Evolutionary conservation across 2,888 invertebrate genomes (phyloP), one percentile per base, ranked within the genome.

Genomic region (Drosophila koepferae): DNA sequence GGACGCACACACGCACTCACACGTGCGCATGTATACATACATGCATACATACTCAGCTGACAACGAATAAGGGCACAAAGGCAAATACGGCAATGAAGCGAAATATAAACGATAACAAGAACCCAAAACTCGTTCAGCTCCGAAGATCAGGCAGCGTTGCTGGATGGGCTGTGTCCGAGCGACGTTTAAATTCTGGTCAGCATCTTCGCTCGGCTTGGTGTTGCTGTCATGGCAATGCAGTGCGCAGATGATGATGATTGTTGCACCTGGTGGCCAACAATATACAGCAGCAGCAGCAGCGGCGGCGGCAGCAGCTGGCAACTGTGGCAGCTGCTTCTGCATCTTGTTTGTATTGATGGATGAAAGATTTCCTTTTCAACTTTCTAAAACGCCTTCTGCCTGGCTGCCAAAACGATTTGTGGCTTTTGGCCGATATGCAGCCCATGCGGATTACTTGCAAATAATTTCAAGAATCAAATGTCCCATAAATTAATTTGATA

Each of bases 21-120:
- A 48, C 34, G 63, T 23, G 60, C 54, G 41, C 14, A 41, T n/a
- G n/a, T 28, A 28, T 28, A 28, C 28, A 28, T 6, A 28, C 41
- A 41, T 3, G 3, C n/a, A 41, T 2, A 41, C n/a, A 41, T 10
- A 59, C 23, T 49, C 34, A 62, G 58, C 66, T 63, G 51, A 60
- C 66, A 20, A 70, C 84, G 85, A 85, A 85, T 85, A 85, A 89
- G 85, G 89, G 89, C 85, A 86, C 86, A 76, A 89, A 84, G 83
- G 73, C 76, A 67, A 75, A 83, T 69, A 78, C 78, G 66, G 60
- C 81, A 72, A 74, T 48, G 43, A 69, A 70, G 64, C 28, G 38
- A 34, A 67, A 59, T 55, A 53, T 59, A 58, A 67, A 55, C 56
- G 51, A 51, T 44, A 65, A 61, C 43, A 23, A 64, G 71, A 77